Base-by-base conservation (phyloP, 2,888 invertebrate species). In the Limnephilus marmoratus region DNA sequence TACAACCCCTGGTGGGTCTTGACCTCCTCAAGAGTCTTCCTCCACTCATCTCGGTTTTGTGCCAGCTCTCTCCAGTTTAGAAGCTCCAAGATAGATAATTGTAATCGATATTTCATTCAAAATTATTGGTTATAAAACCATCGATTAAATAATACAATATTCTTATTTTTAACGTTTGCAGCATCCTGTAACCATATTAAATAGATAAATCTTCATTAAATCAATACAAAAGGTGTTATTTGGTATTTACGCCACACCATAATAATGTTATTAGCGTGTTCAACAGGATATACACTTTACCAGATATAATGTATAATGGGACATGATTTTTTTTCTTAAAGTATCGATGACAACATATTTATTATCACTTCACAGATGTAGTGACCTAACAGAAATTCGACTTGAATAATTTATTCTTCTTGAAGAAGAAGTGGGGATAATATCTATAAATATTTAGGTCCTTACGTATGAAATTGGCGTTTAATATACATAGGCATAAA, bases 201-300 rank as follows among this genome's bases (percentile, higher is more conserved):
- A 68, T 9, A 68, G 9, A n/a, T 68, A 24, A 68, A 68, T 68
- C 68, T 68, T 68, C n/a, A 68, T 68, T 68, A 68, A 68, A n/a
- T 68, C 68, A n/a, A 68, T 68, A 68, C 24, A 68, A 68, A 68
- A 68, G 68, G 68, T 68, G n/a, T 68, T 68, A n/a, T 68, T 68
- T 68, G 68, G 68, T 68, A 5, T 68, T 68, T 68, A 68, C 24
- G 9, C 68, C 24, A 2, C 24, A n/a, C n/a, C 68, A 68, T 68
- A 68, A 68, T 68, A 68, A 68, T 68, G 68, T n/a, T n/a, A 68
- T 68, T 68, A 68, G 68, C 68, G 68, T 68, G 68, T n/a, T n/a
- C 24, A 68, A 68, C 68, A 68, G 68, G 68, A 68, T 68, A 68
- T 24, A 68, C 41, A 41, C 68, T n/a, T n/a, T 9, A 24, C 68